A percentile compares a stretch with the other conserved stretches of the same genome.
These are phyloP conservation scores for Mirounga angustirostris DNA, from an alignment of 2,113 vertebrate genomes.

Conservation along the genomic window DNA sequence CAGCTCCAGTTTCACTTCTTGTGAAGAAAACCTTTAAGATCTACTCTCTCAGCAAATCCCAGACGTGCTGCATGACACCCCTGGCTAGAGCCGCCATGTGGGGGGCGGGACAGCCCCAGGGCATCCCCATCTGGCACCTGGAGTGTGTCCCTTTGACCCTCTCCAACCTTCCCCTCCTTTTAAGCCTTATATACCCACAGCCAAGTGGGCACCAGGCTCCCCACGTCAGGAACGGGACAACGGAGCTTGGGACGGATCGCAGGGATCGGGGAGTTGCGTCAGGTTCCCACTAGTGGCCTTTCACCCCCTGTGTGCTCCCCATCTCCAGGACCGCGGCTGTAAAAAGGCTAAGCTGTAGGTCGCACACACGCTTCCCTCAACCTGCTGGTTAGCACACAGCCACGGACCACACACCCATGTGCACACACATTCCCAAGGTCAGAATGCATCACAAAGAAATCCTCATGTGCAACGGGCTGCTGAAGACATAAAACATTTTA, in stretches of 20 bases:
- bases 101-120: fast-evolving
- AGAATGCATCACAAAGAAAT: background rate
- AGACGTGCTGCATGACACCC: fast-evolving
- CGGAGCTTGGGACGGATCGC: fast-evolving
- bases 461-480: fast-evolving
- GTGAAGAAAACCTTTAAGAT: background rate
- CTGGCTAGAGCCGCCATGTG: fast-evolving
- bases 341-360: fast-evolving
- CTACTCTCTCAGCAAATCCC: background rate
- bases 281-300: fast-evolving
- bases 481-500: background rate
- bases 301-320: background rate
- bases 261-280: too few species aligned
- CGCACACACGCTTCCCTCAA: fast-evolving
- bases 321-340: fast-evolving
- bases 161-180: fast-evolving
- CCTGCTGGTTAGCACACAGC: fast-evolving
- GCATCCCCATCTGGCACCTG: fast-evolving
- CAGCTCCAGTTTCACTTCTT: too few species aligned
- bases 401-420: fast-evolving
- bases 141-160: fast-evolving
- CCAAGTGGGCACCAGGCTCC: fast-evolving
- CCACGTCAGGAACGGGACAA: fast-evolving
- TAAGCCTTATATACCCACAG: background rate
- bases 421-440: fast-evolving